Evolutionary conservation across 1,140 invertebrate species (phyloP), one percentile per base, ranked within the genome.

Genomic region (Achatina immaculata): DNA sequence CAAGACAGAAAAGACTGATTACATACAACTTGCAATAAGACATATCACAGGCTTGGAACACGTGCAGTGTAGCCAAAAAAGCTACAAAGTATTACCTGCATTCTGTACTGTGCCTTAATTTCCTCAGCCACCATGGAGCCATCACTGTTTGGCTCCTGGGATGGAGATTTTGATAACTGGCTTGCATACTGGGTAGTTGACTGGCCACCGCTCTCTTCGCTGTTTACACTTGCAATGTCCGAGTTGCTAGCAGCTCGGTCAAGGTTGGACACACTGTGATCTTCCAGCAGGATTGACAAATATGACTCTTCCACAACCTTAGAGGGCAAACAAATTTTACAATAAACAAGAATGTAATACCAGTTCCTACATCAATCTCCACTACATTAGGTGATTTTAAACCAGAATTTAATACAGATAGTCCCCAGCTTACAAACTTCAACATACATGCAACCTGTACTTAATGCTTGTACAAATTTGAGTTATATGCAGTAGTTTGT

Each of bases 91-190:
- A n/a, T n/a, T 38, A 72, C 92, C 83, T 94, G 91, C 66, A 81
- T 51, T 16, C 76, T 71, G 84, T 85, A 85, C 45, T 83, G 82
- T 7, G 80, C 72, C 71, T 83, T 84, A 11, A 66, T 82, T 1
- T 89, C 87, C 65, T 86, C 87, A 19, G 84, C 75, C 43, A 85
- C 71, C 1, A 83, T 68, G 9, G 83, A 83, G 0, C 82, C 93
- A 75, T 94, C 93, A 81, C 92, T 92, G 43, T 81, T 69, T 38
- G 80, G 78, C 51, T 86, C 88, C 36, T 85, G 83, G 16, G 88
- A 88, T 31, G 88, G 86, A 0, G 87, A 88, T 79, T 88, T 87
- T 55, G 86, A 86, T 45, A 86, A 58, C 40, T 83, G 83, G 42
- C 72, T 78, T 28, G 62, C 72, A 31, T 79, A 77, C 21, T 62